These are phyloP conservation scores for Stenotaenia linearis DNA, from an alignment of 2,888 invertebrate species.

Conservation along the genomic window DNA sequence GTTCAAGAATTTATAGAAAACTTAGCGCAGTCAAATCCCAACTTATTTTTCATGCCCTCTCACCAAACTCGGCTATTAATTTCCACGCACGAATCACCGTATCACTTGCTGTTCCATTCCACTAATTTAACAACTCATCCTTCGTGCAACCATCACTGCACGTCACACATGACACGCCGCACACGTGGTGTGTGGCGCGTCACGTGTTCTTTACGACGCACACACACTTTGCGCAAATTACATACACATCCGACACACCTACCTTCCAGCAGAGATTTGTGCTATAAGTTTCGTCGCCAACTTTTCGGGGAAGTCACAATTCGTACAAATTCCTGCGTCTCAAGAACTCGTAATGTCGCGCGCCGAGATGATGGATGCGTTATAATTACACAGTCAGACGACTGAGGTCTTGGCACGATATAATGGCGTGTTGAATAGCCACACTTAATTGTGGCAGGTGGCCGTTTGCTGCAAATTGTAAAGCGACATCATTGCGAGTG, in stretches of 20 bases:
- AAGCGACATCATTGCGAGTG: background rate
- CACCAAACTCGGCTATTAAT: background rate
- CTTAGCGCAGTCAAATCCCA: background rate
- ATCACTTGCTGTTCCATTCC: background rate
- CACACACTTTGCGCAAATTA: background rate
- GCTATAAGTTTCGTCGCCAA: background rate
- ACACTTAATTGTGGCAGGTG: slow-evolving; percentile 11
- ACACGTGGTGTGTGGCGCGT: background rate
- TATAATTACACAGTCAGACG: background rate
- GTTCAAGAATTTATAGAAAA: background rate
- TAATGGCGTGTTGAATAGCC: slow-evolving; percentile 11
- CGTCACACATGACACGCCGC: background rate
- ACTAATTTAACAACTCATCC: slow-evolving; percentile 15
- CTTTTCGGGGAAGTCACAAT: background rate
- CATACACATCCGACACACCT: background rate
- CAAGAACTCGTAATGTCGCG: background rate
- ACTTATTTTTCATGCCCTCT: background rate
- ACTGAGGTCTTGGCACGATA: background rate
- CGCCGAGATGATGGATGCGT: background rate
- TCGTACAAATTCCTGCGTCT: background rate
- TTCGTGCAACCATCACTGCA: background rate
- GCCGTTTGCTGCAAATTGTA: background rate
- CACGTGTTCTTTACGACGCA: slow-evolving; percentile 5
- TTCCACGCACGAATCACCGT: background rate
- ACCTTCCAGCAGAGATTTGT: background rate